Conservation (phyloP, 2,113 vertebrate genomes). For the Tragelaphus scriptus region DNA sequence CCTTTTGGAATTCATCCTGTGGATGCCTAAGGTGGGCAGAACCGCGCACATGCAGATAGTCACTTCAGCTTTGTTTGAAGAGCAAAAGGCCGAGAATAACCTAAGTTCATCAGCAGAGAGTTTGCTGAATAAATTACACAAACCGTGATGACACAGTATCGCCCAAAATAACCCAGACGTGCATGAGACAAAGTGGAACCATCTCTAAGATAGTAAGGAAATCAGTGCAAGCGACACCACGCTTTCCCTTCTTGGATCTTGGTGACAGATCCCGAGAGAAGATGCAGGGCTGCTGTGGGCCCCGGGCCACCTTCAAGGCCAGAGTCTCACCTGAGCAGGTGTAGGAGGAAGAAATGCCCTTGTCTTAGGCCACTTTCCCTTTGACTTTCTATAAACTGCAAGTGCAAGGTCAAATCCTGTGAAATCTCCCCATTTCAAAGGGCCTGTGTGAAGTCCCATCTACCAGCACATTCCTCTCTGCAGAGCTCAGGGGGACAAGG, state of each 20-base stretch:
- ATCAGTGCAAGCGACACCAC: neutral
- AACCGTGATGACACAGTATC: neutral
- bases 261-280: neutral
- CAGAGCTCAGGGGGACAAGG: neutral
- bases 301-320: neutral
- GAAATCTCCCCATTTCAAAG: neutral
- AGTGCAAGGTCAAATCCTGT: neutral
- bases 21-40: neutral
- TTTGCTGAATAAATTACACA: neutral
- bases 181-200: neutral
- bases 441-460: neutral
- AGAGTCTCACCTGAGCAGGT: neutral
- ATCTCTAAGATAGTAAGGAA: neutral
- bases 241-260: neutral
- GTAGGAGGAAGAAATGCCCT: neutral
- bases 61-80: neutral
- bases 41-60: neutral
- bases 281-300: neutral
- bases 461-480: neutral
- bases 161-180: neutral
- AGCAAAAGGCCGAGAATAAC: neutral
- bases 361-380: neutral
- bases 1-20: conserved; percentile 16
- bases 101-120: neutral
- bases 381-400: neutral